These are phyloP conservation scores for Embiotoca jacksoni DNA, from an alignment of 2,113 vertebrate genomes.

Conservation along the genomic window DNA sequence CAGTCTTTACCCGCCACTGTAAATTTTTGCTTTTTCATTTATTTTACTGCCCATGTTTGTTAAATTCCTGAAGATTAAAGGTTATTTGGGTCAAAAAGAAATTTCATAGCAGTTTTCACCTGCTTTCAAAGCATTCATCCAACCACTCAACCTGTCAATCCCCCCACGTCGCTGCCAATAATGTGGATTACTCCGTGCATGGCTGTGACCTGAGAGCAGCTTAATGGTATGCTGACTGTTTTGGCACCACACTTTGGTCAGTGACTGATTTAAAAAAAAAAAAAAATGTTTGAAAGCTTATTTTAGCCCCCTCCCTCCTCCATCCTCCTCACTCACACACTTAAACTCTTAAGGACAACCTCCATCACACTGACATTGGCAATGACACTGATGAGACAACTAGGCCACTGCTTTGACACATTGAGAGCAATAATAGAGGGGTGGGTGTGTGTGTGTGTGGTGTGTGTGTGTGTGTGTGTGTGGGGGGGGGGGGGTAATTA, in stretches of 20 bases:
- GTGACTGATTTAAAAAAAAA: conserved; percentile 9
- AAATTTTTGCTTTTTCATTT: not conserved
- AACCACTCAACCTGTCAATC: conserved; percentile 38
- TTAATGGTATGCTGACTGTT: conserved; percentile 36
- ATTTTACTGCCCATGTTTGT: conserved; percentile 15
- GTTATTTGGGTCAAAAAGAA: not conserved
- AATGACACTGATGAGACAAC: conserved; percentile 65
- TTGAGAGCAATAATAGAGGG: conserved; percentile 67
- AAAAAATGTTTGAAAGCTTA: conserved; percentile 16
- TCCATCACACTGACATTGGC: conserved; percentile 49
- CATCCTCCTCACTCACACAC: not conserved
- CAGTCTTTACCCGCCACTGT: not conserved
- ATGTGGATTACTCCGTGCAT: conserved; percentile 17
- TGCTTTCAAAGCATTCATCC: conserved; percentile 18
- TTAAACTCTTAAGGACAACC: conserved; percentile 31
- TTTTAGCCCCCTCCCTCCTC: conserved; percentile 16
- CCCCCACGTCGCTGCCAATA: conserved; percentile 22
- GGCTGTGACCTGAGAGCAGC: conserved; percentile 27
- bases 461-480: no score
- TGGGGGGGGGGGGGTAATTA: conserved; percentile 22
- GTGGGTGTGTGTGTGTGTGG: not conserved
- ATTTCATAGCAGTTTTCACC: conserved; percentile 10
- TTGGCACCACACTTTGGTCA: conserved; percentile 5
- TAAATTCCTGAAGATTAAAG: not conserved
- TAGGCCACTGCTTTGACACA: conserved; percentile 77